Percentiles rank a stretch among this genome's conserved stretches.
Conservation (phyloP, 2,888 invertebrate species). For the Oligia fasciuncula region DNA sequence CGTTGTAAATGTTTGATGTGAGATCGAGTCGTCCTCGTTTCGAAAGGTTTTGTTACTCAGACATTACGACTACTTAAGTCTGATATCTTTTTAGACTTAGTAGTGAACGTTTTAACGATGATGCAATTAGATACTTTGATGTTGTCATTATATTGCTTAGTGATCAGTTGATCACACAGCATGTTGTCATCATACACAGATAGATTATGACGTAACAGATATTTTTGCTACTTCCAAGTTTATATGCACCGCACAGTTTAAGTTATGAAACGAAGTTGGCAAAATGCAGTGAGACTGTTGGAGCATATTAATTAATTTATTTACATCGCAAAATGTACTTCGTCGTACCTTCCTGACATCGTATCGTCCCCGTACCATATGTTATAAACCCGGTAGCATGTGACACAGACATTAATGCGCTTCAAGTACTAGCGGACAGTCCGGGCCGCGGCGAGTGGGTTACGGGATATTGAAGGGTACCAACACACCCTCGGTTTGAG, state of each 20-base stretch:
- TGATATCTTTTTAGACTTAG: background rate
- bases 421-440: conserved; percentile 53
- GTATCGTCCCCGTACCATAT: conserved; percentile 45
- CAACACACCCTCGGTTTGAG: conserved; percentile 64
- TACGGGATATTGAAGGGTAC: conserved; percentile 63
- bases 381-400: conserved; percentile 48
- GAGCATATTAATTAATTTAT: background rate
- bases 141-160: background rate
- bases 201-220: background rate
- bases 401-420: conserved; percentile 60
- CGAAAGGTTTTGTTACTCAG: background rate
- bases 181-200: background rate
- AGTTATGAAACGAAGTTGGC: background rate
- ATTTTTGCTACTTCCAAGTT: background rate
- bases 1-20: conserved; percentile 32
- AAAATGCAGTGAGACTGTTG: background rate
- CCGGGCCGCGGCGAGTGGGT: conserved; percentile 47
- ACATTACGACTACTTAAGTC: background rate
- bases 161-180: background rate
- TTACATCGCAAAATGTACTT: background rate
- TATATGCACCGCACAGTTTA: background rate
- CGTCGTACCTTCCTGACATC: background rate
- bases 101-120: background rate
- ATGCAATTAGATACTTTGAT: background rate
- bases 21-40: conserved; percentile 34